These are phyloP conservation scores for Pseudomugil tenellus DNA, from an alignment of 2,797 vertebrate species.

Conservation along the genomic window DNA sequence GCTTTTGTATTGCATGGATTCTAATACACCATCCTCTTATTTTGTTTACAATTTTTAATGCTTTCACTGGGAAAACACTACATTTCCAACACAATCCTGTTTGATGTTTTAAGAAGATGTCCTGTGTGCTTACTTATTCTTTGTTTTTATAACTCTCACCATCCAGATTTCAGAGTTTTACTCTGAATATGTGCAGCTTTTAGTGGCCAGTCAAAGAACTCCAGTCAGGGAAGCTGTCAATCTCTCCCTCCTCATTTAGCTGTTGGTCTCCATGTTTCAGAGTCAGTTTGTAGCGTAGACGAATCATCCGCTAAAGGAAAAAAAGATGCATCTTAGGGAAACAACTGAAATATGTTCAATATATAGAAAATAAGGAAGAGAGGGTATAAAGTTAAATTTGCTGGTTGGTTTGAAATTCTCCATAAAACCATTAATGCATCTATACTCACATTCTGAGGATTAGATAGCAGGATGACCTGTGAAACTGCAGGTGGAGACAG, in stretches of 20 bases:
- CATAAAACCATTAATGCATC: no score
- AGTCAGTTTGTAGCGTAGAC: conserved; percentile 83
- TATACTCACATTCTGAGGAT: conserved; percentile 83
- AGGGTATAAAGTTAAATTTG: no score
- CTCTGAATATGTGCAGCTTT: neutral
- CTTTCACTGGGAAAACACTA: neutral
- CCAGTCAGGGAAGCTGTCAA: conserved; percentile 84
- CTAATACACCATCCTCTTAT: neutral
- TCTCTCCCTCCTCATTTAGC: conserved; percentile 80
- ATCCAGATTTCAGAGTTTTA: neutral
- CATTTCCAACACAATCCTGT: neutral
- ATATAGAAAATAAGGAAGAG: neutral
- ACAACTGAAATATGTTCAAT: neutral
- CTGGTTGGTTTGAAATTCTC: no score
- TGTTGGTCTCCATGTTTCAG: conserved; percentile 80
- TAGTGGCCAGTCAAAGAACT: conserved; percentile 63
- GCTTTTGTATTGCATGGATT: neutral
- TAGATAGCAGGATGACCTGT: conserved; percentile 87
- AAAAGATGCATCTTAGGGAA: neutral
- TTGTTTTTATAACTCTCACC: no score
- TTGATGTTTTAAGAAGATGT: neutral
- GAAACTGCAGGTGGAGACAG: conserved; percentile 85
- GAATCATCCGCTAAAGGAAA: conserved; percentile 77
- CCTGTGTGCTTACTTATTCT: neutral
- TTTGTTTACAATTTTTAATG: neutral